Percentiles rank a stretch among this genome's conserved stretches.
Evolutionary conservation across 2,113 vertebrate species (phyloP).

Genomic region (Pogonocichla stellata): DNA sequence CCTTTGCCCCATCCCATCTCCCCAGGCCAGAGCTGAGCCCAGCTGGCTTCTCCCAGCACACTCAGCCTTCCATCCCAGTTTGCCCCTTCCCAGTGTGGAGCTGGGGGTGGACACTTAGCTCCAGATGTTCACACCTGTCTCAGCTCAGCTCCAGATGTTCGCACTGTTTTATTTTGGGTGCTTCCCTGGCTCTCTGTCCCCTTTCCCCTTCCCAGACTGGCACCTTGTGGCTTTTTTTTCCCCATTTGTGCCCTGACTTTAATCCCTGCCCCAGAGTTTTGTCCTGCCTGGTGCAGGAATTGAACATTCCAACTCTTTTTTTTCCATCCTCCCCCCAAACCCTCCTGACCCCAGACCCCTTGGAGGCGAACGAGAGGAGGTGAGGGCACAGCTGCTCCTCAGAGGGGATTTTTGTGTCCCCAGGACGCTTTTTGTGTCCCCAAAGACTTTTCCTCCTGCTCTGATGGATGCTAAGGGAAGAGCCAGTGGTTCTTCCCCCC

Average conservation of each 20-base stretch:
- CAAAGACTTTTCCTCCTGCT: neutral
- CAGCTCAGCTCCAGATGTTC: neutral
- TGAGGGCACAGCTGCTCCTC: conserved; percentile 69
- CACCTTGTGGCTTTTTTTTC: neutral
- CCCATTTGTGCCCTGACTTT: conserved; percentile 47
- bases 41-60: neutral
- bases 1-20: neutral
- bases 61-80: neutral
- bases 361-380: conserved; percentile 73
- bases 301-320: conserved; percentile 79
- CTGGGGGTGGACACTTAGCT: neutral
- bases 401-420: conserved; percentile 63
- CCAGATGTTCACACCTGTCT: neutral
- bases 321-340: conserved; percentile 77
- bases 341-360: conserved; percentile 75
- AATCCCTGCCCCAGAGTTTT: conserved; percentile 73
- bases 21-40: neutral
- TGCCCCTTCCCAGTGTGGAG: neutral
- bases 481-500: conserved; percentile 47
- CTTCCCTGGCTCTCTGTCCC: neutral
- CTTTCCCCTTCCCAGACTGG: neutral
- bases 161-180: neutral
- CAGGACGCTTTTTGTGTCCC: conserved; percentile 42
- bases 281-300: conserved; percentile 74
- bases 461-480: conserved; percentile 67